Evolutionary conservation across 2,888 invertebrate genomes (phyloP), one percentile per base, ranked within the genome.

Genomic region (Hyposoter dolosus): DNA sequence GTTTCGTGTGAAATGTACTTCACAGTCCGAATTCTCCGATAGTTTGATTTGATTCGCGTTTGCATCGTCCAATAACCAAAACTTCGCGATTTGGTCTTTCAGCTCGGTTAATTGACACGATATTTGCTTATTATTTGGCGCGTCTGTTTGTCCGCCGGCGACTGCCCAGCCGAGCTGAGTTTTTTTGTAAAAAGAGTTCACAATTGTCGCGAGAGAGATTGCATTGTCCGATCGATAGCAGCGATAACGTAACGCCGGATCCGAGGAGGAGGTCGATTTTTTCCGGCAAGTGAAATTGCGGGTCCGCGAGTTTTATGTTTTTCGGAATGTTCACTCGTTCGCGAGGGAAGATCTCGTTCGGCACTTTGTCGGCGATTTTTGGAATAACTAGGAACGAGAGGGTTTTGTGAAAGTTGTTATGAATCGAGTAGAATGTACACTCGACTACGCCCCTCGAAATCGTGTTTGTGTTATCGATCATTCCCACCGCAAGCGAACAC

Each of bases 301-400:
- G 89, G 60, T 90, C 88, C 1, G 89, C 88, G 10, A 88, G 35
- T 68, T 83, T 79, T 10, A 90, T n/a, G 19, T 88, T 87, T 0
- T 28, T 10, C 17, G 89, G 89, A 9, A 90, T 84, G 23, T 82
- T 35, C 0, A 89, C 40, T 12, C 3, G 9, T 75, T 85, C 72
- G 28, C 85, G 82, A 66, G 85, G 82, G 28, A 88, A 86, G 12
- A 72, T 71, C 28, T 86, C 86, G 19, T 79, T 78, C 56, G 85
- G 86, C 1, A 83, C 69, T 5, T 43, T 68, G 53, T 88, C 83
- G 5, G 86, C 79, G 65, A 88, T 88, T 71, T 84, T 82, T 15
- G 87, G 83, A 23, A 85, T 78, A 43, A 85, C 56, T 32, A 86
- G 5, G 9, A 84, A 87, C 28, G 72, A 53, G 35, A 84, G 65